These are phyloP conservation scores for Parambassis ranga DNA, from an alignment of 2,797 vertebrate genomes.

Conservation along the genomic window DNA sequence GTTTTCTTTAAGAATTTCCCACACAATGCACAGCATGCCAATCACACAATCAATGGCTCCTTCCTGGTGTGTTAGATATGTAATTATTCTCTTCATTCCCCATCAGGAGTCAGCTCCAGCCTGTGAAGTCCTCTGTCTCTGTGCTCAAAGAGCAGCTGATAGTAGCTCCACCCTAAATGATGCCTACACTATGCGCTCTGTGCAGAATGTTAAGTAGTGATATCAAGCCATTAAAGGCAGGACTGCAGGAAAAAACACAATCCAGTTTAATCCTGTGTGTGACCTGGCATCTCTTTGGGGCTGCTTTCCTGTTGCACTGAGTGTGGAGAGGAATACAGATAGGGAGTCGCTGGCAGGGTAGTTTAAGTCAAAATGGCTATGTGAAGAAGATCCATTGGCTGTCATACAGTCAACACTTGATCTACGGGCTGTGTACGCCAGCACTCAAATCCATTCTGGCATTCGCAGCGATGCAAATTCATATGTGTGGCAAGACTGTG, in stretches of 20 bases:
- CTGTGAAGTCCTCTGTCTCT: conserved; percentile 79
- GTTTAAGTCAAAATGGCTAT: conserved; percentile 73
- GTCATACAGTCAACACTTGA: conserved; percentile 72
- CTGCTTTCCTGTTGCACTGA: conserved; percentile 81
- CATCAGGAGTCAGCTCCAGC: conserved; percentile 77
- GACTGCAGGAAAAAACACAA: conserved; percentile 83
- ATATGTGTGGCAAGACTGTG: conserved; percentile 36
- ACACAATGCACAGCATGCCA: conserved; percentile 77
- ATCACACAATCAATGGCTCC: conserved; percentile 79
- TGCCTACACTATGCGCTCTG: conserved; percentile 76
- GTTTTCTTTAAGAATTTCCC: conserved; percentile 79
- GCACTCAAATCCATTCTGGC: conserved; percentile 43
- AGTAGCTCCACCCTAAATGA: conserved; percentile 81
- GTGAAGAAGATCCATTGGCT: conserved; percentile 72
- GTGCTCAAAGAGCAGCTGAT: conserved; percentile 78
- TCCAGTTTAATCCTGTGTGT: conserved; percentile 84
- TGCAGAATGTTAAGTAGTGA: conserved; percentile 83
- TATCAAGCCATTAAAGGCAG: conserved; percentile 84
- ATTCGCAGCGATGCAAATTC: conserved; percentile 49
- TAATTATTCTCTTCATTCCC: conserved; percentile 81
- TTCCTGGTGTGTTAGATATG: conserved; percentile 77
- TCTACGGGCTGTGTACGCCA: conserved; percentile 51
- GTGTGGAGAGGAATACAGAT: conserved; percentile 81
- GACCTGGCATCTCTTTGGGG: conserved; percentile 84
- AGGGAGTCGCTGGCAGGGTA: conserved; percentile 64